Base-by-base conservation (phyloP, 2,888 invertebrate genomes). In the Hololepta plana region DNA sequence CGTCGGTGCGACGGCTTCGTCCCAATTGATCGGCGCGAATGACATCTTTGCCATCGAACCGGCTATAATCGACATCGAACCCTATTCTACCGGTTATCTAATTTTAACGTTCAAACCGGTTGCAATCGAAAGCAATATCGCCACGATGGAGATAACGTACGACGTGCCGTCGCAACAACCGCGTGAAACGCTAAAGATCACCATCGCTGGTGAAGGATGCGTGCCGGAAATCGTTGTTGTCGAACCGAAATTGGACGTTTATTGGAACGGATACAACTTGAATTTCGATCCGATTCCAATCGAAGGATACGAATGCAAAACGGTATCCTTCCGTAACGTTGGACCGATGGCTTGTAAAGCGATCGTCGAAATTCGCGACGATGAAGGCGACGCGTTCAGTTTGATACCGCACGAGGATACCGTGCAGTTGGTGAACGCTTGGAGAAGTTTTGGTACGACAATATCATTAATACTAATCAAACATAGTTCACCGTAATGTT, bases 211-310 rank as follows among this genome's bases (percentile, higher is more conserved):
- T 1, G 53, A 56, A 34, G 50, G 55, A 16, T 50, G 48, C 27
- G 43, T 59, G 5, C 59, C 61, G n/a, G 49, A 54, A 43, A 43
- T 60, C 17, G 30, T 33, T 9, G 29, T 61, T 11, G 26, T 50
- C 3, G 41, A 55, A 12, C 57, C 60, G 1, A 17, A 26, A 11
- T 25, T 39, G 8, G 34, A 37, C 14, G 9, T 19, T n/a, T 5
- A 11, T 34, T 9, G 32, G 26, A 12, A 36, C 38, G 2, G 41
- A 40, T 21, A 35, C 7, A 26, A 31, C n/a, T 37, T 59, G 6
- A 39, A 40, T 23, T 57, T 55, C 32, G 41, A 43, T 11, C 51
- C 54, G 5, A 46, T 47, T 13, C 41, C 52, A 12, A 29, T 53
- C 7, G 43, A 44, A 2, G 37, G 5, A 44, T 26, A 28, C 14